These are phyloP conservation scores for Eospalax fontanierii DNA, from an alignment of 2,797 vertebrate genomes.

Conservation along the genomic window DNA sequence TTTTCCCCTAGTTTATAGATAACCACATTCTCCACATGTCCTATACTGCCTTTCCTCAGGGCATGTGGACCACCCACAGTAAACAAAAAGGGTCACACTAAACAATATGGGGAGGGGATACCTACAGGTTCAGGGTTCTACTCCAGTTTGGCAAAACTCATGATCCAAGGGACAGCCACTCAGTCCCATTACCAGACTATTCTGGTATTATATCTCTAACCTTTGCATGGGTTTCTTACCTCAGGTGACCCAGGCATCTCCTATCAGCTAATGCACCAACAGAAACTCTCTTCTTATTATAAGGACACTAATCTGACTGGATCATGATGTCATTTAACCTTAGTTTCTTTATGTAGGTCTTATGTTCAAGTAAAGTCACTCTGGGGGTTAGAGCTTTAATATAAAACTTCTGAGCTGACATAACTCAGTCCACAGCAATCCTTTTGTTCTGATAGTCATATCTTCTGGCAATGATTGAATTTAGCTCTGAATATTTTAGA, in stretches of 20 bases:
- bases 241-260: not conserved
- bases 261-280: not conserved
- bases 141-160: not conserved
- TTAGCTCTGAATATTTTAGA: conserved; percentile 55
- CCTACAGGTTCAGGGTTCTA: not conserved
- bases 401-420: not conserved
- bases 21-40: not conserved
- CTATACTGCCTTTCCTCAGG: not conserved
- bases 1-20: not conserved
- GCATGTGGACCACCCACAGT: too few species aligned
- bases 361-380: not conserved
- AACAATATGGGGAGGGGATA: not conserved
- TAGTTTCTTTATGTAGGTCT: not conserved
- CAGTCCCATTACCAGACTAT: not conserved
- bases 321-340: not conserved
- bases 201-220: not conserved
- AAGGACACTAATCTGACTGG: not conserved
- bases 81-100: not conserved
- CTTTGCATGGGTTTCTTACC: not conserved
- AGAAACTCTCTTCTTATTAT: not conserved
- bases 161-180: not conserved
- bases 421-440: not conserved
- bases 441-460: conserved; percentile 21
- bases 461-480: conserved; percentile 39
- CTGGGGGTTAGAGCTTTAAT: not conserved